These are phyloP conservation scores for Drosophila littoralis DNA, from an alignment of 1,140 invertebrate species.

Conservation along the genomic window DNA sequence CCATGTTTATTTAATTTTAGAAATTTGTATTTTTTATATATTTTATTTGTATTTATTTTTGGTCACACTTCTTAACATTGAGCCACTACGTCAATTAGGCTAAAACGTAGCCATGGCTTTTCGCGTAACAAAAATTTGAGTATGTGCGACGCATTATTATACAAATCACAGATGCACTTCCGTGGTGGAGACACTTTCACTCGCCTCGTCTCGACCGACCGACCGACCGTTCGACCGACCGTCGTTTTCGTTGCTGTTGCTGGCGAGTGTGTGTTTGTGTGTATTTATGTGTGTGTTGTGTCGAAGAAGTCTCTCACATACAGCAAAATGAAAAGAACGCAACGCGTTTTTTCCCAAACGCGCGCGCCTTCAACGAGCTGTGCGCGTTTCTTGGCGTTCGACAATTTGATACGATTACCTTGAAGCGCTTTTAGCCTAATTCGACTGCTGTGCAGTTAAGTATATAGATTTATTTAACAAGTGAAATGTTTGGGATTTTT, in stretches of 20 bases:
- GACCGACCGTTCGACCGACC: constrained; percentile 2
- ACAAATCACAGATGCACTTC: constrained; percentile 80
- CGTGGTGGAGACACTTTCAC: constrained; percentile 72
- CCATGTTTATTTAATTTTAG: constrained; percentile 44
- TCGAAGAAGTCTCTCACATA: constrained; percentile 57
- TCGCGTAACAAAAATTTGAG: constrained; percentile 71
- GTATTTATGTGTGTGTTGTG: constrained; percentile 42
- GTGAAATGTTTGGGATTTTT: constrained; percentile 66
- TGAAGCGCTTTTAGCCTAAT: constrained; percentile 33
- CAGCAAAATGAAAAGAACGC: constrained; percentile 72
- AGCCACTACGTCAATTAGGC: constrained; percentile 24
- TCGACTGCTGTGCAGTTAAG: constrained; percentile 31
- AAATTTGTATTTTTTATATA: constrained; percentile 15
- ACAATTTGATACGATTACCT: constrained; percentile 37
- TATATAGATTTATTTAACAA: constrained; percentile 52
- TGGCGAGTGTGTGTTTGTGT: constrained; percentile 46
- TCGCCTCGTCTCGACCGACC: constrained; percentile 56
- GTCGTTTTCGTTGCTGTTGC: constrained; percentile 51
- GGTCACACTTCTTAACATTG: constrained; percentile 32
- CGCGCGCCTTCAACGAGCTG: constrained; percentile 58
- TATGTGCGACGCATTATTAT: constrained; percentile 81
- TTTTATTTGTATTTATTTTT: constrained; percentile 24
- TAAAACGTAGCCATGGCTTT: constrained; percentile 43
- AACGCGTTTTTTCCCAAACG: constrained; percentile 67
- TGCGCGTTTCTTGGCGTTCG: constrained; percentile 41